Conservation (phyloP, 1,140 invertebrate species). For the Zaprionus lachaisei region DNA sequence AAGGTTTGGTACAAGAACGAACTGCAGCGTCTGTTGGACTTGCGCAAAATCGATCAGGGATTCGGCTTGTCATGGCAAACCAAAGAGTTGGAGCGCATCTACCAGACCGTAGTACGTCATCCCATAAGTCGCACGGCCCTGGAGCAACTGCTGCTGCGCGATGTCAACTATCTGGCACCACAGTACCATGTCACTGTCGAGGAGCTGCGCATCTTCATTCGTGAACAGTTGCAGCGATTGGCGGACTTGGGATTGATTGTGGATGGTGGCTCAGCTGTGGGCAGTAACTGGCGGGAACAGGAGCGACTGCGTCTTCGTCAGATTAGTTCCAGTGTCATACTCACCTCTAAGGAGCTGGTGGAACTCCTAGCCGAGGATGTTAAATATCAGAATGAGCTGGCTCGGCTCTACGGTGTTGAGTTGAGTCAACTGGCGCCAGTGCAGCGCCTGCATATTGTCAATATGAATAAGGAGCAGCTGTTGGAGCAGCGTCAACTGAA, state of each 20-base stretch:
- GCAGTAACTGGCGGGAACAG: slow-evolving; percentile 63
- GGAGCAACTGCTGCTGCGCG: slow-evolving; percentile 52
- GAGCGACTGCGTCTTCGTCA: slow-evolving; percentile 62
- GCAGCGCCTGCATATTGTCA: slow-evolving; percentile 57
- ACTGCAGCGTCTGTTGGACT: slow-evolving; percentile 59
- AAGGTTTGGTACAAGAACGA: slow-evolving; percentile 70
- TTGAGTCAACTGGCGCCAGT: slow-evolving; percentile 62
- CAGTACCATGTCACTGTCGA: slow-evolving; percentile 67
- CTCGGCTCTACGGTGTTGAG: slow-evolving; percentile 56
- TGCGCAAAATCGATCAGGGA: slow-evolving; percentile 52
- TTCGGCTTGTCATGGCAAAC: slow-evolving; percentile 57
- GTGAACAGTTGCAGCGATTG: slow-evolving; percentile 59
- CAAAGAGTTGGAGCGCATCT: slow-evolving; percentile 63
- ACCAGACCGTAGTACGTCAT: slow-evolving; percentile 48
- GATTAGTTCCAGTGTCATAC: slow-evolving; percentile 60
- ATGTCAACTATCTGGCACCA: slow-evolving; percentile 24
- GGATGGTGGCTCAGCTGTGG: slow-evolving; percentile 18
- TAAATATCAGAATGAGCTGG: slow-evolving; percentile 61
- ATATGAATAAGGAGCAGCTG: slow-evolving; percentile 52
- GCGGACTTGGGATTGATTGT: slow-evolving; percentile 58
- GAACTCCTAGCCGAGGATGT: slow-evolving; percentile 66
- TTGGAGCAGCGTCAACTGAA: slow-evolving; percentile 64
- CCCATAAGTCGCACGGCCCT: slow-evolving; percentile 45
- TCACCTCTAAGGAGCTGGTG: slow-evolving; percentile 65
- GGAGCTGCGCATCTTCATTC: slow-evolving; percentile 62